Evolutionary conservation across 2,888 invertebrate genomes (phyloP), one percentile per base, ranked within the genome.

Genomic region (Pogonocherus hispidulus): DNA sequence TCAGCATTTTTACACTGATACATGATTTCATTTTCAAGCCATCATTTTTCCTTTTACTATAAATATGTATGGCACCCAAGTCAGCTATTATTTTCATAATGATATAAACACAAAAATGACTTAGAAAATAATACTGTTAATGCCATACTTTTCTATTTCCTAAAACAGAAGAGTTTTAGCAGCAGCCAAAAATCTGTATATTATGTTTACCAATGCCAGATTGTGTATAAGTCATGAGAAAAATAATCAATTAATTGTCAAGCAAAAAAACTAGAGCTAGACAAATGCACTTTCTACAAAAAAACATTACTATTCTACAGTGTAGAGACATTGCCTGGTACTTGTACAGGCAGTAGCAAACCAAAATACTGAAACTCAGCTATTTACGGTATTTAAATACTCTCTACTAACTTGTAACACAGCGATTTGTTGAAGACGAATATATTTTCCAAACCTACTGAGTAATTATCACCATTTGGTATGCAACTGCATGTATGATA

Each of bases 261-360:
- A 59, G 59, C 51, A 22, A 27, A 16, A n/a, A 47, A 47, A 51
- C 62, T 62, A 62, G 18, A 14, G 20, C 62, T 62, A 62, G 11
- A 22, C 49, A 51, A 62, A 62, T 62, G 62, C 62, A 62, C 35
- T 35, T 37, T 62, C 62, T 62, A 62, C 49, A 32, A 57, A 44
- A 62, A 62, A 27, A 14, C 46, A 60, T 22, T 8, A 62, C 49
- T 62, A 62, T 37, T 62, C 62, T 62, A 62, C 62, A 37, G 51
- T 51, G 51, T 37, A n/a, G 55, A 37, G 6, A n/a, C 20, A 41
- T 14, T 0, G 41, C n/a, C 11, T 6, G 8, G 37, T 37, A 37
- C 5, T 37, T 37, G 11, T 37, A n/a, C n/a, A 19, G 55, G 55
- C 18, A 55, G 37, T 37, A 18, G 52, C 19, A 11, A 1, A 9